Base-by-base conservation (phyloP, 2,888 invertebrate species). In the Drosophila mulleri region DNA sequence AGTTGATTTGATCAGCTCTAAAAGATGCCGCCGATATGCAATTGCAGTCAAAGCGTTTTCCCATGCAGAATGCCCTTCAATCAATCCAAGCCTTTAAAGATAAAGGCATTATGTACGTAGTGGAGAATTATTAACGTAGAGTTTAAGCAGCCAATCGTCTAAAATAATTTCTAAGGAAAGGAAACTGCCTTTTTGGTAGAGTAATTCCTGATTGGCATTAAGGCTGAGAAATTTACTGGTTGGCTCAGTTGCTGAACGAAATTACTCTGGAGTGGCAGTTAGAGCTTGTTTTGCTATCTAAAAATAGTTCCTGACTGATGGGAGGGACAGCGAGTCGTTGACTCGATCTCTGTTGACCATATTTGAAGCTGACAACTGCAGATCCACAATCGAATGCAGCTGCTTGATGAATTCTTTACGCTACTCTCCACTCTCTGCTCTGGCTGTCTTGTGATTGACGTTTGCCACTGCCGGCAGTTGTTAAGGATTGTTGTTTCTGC, bases 331-430 rank as follows among this genome's bases (percentile, higher is more conserved):
- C 18, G 35, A 41, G 23, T 37, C 26, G 26, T n/a, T 16, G 16
- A 18, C 23, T 26, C 39, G 29, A 48, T 48, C 47, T 29, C 39
- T 48, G 37, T 26, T 37, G 58, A n/a, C 37, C 45, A 47, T 47
- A 47, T 47, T 59, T 47, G 58, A 26, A 29, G 39, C 48, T 59
- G 47, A 59, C 39, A 59, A 39, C 48, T 59, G 39, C 48, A 48
- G 59, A 48, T 48, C 39, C 29, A 14, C 29, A 37, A 23, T 9
- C 37, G 47, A 48, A 39, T 39, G 37, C 37, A 37, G 23, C 37
- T 37, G 16, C 20, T 35, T 23, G 52, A 47, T 14, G 58, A 5
- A 8, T 29, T 18, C 37, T 47, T 9, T 14, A 23, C 12, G 23
- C 23, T n/a, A 5, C 35, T 35, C 39, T 37, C 18, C 16, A 26